Conservation (phyloP, 2,888 invertebrate genomes). For the Lasius platythorax region DNA sequence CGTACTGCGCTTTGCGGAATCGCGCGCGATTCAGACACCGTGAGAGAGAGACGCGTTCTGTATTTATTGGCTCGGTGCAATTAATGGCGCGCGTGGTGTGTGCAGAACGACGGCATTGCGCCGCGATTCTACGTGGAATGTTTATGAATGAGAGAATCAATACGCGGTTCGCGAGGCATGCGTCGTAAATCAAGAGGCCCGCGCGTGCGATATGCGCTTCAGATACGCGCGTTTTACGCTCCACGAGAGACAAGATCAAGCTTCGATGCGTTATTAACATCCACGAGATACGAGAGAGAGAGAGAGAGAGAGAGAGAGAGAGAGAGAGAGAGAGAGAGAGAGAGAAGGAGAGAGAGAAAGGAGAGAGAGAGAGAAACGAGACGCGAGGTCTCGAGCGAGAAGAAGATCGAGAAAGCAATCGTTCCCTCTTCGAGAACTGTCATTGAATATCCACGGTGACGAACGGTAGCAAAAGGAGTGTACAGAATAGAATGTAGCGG, state of each 20-base stretch:
- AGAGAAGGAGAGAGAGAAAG: too few species aligned
- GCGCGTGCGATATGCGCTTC: constrained; percentile 33
- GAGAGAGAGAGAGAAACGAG: constrained; percentile 9
- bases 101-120: constrained; percentile 14
- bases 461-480: neutral
- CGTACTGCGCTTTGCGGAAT: constrained; percentile 17
- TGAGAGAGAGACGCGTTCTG: constrained; percentile 26
- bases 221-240: constrained; percentile 21
- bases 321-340: neutral
- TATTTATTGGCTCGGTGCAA: constrained; percentile 45
- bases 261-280: constrained; percentile 57
- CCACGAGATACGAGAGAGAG: constrained; percentile 1
- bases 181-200: constrained; percentile 44
- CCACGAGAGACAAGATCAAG: constrained; percentile 13
- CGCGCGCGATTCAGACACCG: constrained; percentile 28
- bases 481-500: neutral
- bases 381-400: constrained; percentile 34
- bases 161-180: constrained; percentile 31
- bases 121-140: constrained; percentile 43
- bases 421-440: constrained; percentile 8
- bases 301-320: too few species aligned
- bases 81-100: constrained; percentile 50
- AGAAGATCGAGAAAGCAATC: constrained; percentile 34
- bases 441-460: constrained; percentile 41
- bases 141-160: constrained; percentile 48